Base-by-base conservation (phyloP, 2,888 invertebrate genomes). In the Coenonympha arcania region DNA sequence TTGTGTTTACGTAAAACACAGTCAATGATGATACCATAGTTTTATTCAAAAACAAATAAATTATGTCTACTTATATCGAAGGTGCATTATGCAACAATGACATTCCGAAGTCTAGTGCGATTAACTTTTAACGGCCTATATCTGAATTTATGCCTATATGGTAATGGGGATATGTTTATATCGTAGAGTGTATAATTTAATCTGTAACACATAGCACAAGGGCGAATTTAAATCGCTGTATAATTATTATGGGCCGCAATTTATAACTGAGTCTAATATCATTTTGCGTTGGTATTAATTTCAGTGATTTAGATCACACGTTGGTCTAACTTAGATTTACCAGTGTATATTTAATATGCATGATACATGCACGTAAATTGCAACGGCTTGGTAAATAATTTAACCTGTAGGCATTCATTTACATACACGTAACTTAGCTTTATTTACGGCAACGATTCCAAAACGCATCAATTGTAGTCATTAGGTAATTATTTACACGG, bases 251-350 rank as follows among this genome's bases (percentile, higher is more conserved):
- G 31, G 9, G 20, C 15, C 11, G n/a, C 20, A 34, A 36, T 48
- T 34, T 48, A 48, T 34, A 48, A 42, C 9, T 16, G n/a, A 2
- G 24, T 48, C 19, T 26, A 48, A 48, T 15, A 33, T 33, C 39
- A 18, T 22, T 44, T 24, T 15, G 24, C 16, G 16, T n/a, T n/a
- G n/a, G n/a, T 40, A 36, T 19, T 16, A 19, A 36, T 36, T 36
- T 36, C 18, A 16, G 31, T 33, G 8, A n/a, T n/a, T n/a, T 15
- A 36, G 36, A 6, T 6, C n/a, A n/a, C 19, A 19, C 3, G 11
- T 11, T 20, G 36, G 36, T 36, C 20, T 36, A 36, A 9, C 2
- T 20, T 19, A 8, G n/a, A 36, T 36, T 36, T 20, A 19, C 3
- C 2, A 19, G 11, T 9, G 20, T 20, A 6, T 36, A 20, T 20